These are phyloP conservation scores for Enteromius treurensis DNA, from an alignment of 2,797 vertebrate genomes.

Conservation along the genomic window DNA sequence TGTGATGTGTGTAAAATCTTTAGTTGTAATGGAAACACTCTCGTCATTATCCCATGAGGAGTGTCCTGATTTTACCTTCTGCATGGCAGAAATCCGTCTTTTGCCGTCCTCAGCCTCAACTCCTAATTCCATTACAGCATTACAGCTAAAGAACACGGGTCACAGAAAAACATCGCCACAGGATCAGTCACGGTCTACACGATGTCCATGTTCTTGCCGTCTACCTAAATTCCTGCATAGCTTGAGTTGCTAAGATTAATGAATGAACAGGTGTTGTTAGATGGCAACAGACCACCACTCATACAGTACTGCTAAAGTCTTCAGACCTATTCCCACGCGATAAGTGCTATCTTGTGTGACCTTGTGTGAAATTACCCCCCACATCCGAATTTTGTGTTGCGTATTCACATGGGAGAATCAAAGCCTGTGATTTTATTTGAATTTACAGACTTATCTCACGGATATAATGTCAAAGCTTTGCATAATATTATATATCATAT, in stretches of 20 bases:
- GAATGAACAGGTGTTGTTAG: not conserved
- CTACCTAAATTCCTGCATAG: not conserved
- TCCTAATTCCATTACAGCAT: conserved; percentile 50
- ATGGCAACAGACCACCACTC: not conserved
- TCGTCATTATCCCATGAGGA: not conserved
- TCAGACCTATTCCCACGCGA: too few relatives aligned
- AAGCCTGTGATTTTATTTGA: too few relatives aligned
- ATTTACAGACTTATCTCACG: too few relatives aligned
- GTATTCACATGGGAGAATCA: too few relatives aligned
- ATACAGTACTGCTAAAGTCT: not conserved
- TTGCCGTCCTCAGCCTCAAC: conserved; percentile 33
- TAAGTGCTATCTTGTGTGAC: too few relatives aligned
- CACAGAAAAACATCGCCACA: conserved; percentile 55
- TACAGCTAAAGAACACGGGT: conserved; percentile 52
- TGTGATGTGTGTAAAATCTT: not conserved
- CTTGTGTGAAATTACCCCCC: too few relatives aligned
- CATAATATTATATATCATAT: too few relatives aligned
- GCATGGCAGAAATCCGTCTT: conserved; percentile 16
- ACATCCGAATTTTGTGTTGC: too few relatives aligned
- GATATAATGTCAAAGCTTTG: too few relatives aligned
- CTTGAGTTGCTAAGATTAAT: not conserved
- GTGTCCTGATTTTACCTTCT: conserved; percentile 24
- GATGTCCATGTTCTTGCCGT: not conserved
- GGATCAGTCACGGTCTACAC: conserved; percentile 26
- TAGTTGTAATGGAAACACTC: not conserved